These are phyloP conservation scores for Scortum barcoo DNA, from an alignment of 2,113 vertebrate genomes.

Conservation along the genomic window DNA sequence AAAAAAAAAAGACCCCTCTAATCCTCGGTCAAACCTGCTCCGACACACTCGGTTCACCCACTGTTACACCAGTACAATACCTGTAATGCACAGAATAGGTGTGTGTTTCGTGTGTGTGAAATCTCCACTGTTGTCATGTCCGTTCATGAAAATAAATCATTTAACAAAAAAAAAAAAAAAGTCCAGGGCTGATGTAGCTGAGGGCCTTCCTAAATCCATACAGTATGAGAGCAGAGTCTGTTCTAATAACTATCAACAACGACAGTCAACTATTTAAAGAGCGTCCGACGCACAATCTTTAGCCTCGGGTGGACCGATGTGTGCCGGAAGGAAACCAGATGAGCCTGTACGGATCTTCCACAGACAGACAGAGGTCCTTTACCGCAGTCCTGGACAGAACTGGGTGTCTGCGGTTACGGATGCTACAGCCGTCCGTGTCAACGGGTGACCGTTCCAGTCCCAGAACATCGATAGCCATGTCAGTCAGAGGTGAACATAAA, in stretches of 20 bases:
- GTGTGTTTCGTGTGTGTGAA: slow-evolving; percentile 16
- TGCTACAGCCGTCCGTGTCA: slow-evolving; percentile 40
- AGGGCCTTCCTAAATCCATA: slow-evolving; percentile 40
- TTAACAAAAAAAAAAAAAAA: neutral
- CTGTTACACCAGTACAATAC: slow-evolving; percentile 3
- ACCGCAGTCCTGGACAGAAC: neutral
- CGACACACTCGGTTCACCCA: slow-evolving; percentile 21
- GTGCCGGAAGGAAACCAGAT: slow-evolving; percentile 14
- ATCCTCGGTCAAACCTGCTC: neutral
- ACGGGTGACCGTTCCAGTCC: slow-evolving; percentile 17
- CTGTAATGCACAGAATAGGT: slow-evolving; percentile 16
- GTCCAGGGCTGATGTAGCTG: slow-evolving; percentile 20
- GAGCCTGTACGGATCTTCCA: neutral
- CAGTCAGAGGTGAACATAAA: slow-evolving; percentile 4
- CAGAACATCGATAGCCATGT: neutral
- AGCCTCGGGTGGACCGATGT: slow-evolving; percentile 24
- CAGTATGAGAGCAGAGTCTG: slow-evolving; percentile 45
- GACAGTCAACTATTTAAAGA: slow-evolving; percentile 45
- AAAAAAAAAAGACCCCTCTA: neutral
- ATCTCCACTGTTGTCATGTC: neutral
- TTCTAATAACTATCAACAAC: slow-evolving; percentile 37
- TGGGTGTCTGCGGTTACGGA: neutral
- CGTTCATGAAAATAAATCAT: neutral
- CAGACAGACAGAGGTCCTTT: neutral
- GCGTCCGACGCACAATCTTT: slow-evolving; percentile 40